Percentiles rank a stretch among this genome's conserved stretches.
These are phyloP conservation scores for Plestiodon gilberti DNA, from an alignment of 2,113 vertebrate species.

Conservation along the genomic window DNA sequence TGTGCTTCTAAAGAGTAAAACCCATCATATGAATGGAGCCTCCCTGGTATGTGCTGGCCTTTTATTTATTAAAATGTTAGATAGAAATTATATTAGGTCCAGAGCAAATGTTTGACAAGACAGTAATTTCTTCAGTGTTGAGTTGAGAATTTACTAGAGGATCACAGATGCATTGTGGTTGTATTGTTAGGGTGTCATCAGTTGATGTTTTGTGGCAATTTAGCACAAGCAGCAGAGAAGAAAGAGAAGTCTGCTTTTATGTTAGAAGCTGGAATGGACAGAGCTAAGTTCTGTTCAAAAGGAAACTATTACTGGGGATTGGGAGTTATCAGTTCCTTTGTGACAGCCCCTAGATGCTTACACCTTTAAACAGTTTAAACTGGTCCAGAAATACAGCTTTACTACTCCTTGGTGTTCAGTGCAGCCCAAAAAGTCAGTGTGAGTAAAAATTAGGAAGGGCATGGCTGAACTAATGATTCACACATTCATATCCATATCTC, in stretches of 20 bases:
- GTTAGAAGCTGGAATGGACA: not conserved
- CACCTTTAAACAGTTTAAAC: not conserved
- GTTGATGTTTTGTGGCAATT: not conserved
- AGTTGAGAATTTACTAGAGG: not conserved
- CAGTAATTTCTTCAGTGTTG: not conserved
- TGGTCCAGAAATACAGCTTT: not conserved
- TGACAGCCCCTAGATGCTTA: not conserved
- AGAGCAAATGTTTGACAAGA: not conserved
- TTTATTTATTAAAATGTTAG: not conserved
- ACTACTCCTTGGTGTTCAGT: not conserved
- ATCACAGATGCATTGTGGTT: not conserved
- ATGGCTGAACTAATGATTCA: not conserved
- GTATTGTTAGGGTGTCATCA: not conserved
- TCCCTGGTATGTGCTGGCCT: not conserved
- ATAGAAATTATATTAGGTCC: not conserved
- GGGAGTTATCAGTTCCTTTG: not conserved
- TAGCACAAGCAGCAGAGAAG: not conserved
- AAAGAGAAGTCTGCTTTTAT: not conserved
- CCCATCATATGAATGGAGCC: not conserved
- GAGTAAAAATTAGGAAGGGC: not conserved
- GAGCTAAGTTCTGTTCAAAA: not conserved
- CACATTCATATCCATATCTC: not conserved
- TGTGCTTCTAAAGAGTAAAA: not conserved
- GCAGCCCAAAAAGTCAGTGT: not conserved
- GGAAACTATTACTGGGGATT: not conserved